Evolutionary conservation across 2,888 invertebrate species (phyloP), one percentile per base, ranked within the genome.

Genomic region (Lamellibrachia satsuma): DNA sequence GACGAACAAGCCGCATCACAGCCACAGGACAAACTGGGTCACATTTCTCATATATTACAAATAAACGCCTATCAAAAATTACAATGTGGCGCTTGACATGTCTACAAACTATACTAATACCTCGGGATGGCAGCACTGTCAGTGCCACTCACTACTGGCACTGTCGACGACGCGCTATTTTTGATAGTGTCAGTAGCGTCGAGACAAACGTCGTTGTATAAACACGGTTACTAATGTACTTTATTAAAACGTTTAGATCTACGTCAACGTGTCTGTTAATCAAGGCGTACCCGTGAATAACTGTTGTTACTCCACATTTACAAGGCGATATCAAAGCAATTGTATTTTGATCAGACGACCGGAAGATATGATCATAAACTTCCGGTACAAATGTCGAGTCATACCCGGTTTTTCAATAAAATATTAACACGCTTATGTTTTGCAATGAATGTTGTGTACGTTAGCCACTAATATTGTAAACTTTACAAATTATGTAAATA

Each of bases 341-440:
- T n/a, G 75, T 75, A 75, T 75, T 75, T 75, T 75, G 75, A 75
- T 75, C 75, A 75, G 75, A 75, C 75, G 75, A 75, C 75, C 75
- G 75, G 75, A 75, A 75, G 75, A 75, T n/a, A 75, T n/a, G 11
- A 75, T 22, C 75, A 75, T 15, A 75, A 75, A 75, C 75, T 75
- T 75, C 75, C 75, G 75, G 75, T 75, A 75, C 75, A 75, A 75
- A 75, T 75, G 75, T 22, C 75, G 75, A 75, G 75, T 75, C 75
- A 75, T 75, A 75, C 75, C 22, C 75, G n/a, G 75, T 75, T 75
- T 75, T 15, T n/a, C n/a, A 6, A 75, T 75, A 15, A 75, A 75
- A 75, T 1, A 75, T 75, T 11, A 22, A 75, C 22, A 15, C 3
- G 22, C 6, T 75, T 6, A 11, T 4, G 15, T 75, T 75, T 75